These are phyloP conservation scores for Ctenosaura bakeri DNA, from an alignment of 2,797 vertebrate species.

Conservation along the genomic window DNA sequence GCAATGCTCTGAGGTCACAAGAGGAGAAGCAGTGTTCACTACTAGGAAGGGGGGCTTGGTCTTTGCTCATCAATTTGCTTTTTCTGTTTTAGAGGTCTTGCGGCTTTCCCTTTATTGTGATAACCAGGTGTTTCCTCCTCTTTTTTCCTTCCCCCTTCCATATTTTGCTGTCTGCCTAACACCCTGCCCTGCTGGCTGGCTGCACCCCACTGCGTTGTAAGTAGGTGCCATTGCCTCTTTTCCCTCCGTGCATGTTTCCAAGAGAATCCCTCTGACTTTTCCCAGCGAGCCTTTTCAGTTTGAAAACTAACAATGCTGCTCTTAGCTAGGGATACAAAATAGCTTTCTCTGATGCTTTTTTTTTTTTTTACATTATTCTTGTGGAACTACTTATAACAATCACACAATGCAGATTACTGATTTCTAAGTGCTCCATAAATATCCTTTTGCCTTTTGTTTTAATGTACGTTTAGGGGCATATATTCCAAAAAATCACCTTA, in stretches of 20 bases:
- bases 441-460: background rate
- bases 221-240: conserved; percentile 46
- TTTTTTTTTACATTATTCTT: no score
- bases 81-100: background rate
- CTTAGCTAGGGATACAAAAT: background rate
- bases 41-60: conserved; percentile 29
- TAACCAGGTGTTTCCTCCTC: conserved; percentile 39
- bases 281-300: background rate
- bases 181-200: conserved; percentile 32
- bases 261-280: conserved; percentile 8
- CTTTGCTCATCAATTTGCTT: conserved; percentile 13
- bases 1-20: background rate
- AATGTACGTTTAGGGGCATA: background rate
- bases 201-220: conserved; percentile 53
- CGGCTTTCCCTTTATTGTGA: conserved; percentile 9
- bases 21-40: background rate
- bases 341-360: background rate
- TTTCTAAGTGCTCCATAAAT: conserved; percentile 14
- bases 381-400: background rate
- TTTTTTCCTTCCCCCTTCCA: conserved; percentile 59
- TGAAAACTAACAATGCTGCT: background rate
- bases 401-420: conserved; percentile 16
- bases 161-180: conserved; percentile 47
- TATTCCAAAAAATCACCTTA: background rate
- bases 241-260: conserved; percentile 14